These are phyloP conservation scores for Pseudorectes ferrugineus DNA, from an alignment of 2,113 vertebrate species.

Conservation along the genomic window DNA sequence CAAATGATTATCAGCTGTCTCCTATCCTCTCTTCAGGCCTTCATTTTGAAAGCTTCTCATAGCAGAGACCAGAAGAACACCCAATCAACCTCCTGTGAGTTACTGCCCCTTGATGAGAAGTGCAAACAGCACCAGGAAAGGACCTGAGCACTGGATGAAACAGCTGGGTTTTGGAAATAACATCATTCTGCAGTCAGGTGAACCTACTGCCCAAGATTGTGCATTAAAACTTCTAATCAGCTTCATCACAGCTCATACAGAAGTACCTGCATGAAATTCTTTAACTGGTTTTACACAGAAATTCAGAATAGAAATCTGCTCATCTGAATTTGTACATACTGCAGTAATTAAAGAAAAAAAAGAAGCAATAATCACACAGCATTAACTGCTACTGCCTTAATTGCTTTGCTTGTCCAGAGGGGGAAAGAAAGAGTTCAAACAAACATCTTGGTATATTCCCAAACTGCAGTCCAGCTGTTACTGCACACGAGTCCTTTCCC, in stretches of 20 bases:
- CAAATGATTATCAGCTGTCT: not conserved
- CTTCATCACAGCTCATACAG: not conserved
- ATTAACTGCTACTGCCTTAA: not conserved
- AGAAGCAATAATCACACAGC: not conserved
- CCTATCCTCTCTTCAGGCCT: not conserved
- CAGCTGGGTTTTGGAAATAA: not conserved
- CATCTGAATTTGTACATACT: not conserved
- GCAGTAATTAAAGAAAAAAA: not conserved
- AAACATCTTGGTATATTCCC: not conserved
- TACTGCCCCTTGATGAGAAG: not conserved
- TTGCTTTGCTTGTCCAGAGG: not conserved
- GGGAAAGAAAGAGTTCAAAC: not conserved
- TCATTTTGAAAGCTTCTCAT: not conserved
- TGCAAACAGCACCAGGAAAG: not conserved
- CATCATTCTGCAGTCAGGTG: not conserved
- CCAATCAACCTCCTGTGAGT: not conserved
- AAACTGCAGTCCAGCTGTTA: not conserved
- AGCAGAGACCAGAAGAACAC: not conserved
- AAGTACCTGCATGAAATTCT: not conserved
- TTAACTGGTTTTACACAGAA: not conserved
- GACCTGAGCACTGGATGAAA: not conserved
- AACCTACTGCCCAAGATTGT: not conserved
- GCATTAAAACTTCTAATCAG: not conserved
- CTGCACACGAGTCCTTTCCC: fast-evolving
- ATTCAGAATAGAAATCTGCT: not conserved